phyloP scores from a whole-genome alignment of 2,113 vertebrate genomes.

The Planiliza haematocheilus region DNA sequence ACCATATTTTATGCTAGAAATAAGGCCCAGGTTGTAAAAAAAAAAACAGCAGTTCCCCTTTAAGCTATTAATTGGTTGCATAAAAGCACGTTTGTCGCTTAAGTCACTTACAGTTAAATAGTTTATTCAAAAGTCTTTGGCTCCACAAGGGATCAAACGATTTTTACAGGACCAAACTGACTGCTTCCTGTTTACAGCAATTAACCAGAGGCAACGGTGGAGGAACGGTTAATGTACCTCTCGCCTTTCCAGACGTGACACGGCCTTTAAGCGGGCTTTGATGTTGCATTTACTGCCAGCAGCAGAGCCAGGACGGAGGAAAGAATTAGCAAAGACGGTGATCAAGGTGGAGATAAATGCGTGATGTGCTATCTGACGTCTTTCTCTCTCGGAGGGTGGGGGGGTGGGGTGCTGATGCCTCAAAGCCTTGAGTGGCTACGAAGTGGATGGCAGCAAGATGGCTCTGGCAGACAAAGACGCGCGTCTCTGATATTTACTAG shows the following conservation, averaged over 20 bases:
- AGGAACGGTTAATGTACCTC: slow-evolving; percentile 1
- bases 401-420: slow-evolving; percentile 55
- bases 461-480: slow-evolving; percentile 70
- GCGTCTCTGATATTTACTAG: slow-evolving; percentile 78
- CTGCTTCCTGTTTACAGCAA: slow-evolving; percentile 25
- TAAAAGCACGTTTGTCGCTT: no score
- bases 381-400: slow-evolving; percentile 12
- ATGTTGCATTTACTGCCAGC: slow-evolving; percentile 62
- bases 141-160: slow-evolving; percentile 10
- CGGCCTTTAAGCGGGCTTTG: slow-evolving; percentile 58
- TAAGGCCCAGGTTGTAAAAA: no score
- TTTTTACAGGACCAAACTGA: slow-evolving; percentile 1
- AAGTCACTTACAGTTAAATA: slow-evolving; percentile 7
- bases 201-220: slow-evolving; percentile 7
- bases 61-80: no score
- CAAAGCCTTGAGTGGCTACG: slow-evolving; percentile 70
- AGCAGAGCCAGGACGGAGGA: slow-evolving; percentile 18
- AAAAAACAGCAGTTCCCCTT: no score
- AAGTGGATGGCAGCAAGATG: slow-evolving; percentile 61
- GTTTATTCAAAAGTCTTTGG: slow-evolving; percentile 5
- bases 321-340: slow-evolving; percentile 39
- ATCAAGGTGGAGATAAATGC: slow-evolving; percentile 68
- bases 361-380: slow-evolving; percentile 49
- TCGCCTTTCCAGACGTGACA: not conserved
- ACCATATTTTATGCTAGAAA: no score